Evolutionary conservation across 2,797 vertebrate species (phyloP), one percentile per base, ranked within the genome.

Genomic region (Etheostoma nigrum): DNA sequence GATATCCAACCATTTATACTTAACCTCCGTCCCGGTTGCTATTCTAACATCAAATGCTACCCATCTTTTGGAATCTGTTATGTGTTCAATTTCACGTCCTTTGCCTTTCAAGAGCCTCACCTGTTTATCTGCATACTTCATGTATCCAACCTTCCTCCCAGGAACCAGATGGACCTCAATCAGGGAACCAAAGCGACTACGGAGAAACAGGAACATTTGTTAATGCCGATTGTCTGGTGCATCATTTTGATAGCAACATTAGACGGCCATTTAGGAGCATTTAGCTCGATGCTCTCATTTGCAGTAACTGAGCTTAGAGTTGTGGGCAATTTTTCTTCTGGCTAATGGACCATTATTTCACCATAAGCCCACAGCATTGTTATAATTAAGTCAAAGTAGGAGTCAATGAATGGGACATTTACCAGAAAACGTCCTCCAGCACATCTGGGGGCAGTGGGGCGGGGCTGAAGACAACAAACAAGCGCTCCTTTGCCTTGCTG

Each of bases 361-460:
- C 6, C 13, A 18, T 21, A 9, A 45, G 25, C 6, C 25, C 55
- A 59, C 25, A 21, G 2, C 15, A 19, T 6, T 9, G 18, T 40
- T 49, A 19, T 4, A 27, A 64, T 16, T 4, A 18, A 57, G 23
- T 30, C 1, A n/a, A 44, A 25, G 57, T 9, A 60, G 12, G 7
- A 67, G 42, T 8, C 8, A 55, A n/a, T 1, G 2, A 1, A 14
- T 11, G 4, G 1, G 6, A 21, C 9, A 27, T 88, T 95, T 95
- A 99, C 98, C 98, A 97, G 94, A 98, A 99, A 19, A 99, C 95
- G 70, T 99, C 97, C 87, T 99, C 97, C 91, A 99, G 85, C 48
- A 98, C 91, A 13, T 97, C 97, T 27, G 95, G 76, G 3, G 97
- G 95, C 83, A 99, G 93, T 21, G 97, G 96, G 55, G 96, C 94